These are phyloP conservation scores for Electrona antarctica DNA, from an alignment of 2,113 vertebrate genomes.

Conservation along the genomic window DNA sequence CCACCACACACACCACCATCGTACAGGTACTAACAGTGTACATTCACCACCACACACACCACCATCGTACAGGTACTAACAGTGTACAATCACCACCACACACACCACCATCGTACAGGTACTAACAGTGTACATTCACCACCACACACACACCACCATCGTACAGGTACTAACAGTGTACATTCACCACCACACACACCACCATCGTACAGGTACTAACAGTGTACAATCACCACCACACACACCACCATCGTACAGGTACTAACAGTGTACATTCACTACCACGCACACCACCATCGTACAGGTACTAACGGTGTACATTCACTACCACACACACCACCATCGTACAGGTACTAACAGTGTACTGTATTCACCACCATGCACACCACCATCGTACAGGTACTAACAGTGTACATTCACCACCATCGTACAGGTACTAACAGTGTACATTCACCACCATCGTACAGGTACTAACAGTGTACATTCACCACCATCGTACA, in stretches of 20 bases:
- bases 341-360: not conserved
- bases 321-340: not conserved
- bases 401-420: not conserved
- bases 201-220: not conserved
- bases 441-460: slow-evolving; percentile 11
- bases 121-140: not conserved
- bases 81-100: slow-evolving; percentile 10
- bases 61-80: no score
- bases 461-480: not conserved
- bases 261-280: no score
- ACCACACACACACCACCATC: not conserved
- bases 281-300: slow-evolving; percentile 16
- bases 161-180: not conserved
- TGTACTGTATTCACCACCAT: no score
- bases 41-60: not conserved
- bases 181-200: not conserved
- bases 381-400: not conserved
- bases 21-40: not conserved
- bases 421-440: no score
- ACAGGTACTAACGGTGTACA: not conserved
- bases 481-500: not conserved
- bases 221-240: not conserved
- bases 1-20: not conserved
- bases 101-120: slow-evolving; percentile 8
- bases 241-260: not conserved